phyloP scores from a whole-genome alignment of 2,113 vertebrate species.

The Collichthys lucidus region DNA sequence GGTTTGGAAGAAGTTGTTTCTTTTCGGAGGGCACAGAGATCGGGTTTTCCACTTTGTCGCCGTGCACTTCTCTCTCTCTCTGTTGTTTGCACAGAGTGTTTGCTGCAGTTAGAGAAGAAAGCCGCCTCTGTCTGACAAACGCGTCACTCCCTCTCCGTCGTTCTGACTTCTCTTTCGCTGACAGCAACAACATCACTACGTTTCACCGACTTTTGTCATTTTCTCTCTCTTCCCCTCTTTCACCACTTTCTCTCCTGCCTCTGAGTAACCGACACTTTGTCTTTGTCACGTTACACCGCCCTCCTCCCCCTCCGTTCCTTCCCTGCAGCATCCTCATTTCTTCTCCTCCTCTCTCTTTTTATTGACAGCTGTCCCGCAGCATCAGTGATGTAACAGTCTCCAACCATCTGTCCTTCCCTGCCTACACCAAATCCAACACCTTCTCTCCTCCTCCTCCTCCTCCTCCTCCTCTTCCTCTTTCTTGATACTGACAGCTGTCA shows the following conservation, averaged over 20 bases:
- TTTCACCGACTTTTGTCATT: conserved; percentile 62
- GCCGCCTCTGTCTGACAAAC: conserved; percentile 37
- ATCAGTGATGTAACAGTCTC: conserved; percentile 55
- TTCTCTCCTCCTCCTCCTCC: conserved; percentile 24
- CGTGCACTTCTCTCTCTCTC: background rate
- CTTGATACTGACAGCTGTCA: conserved; percentile 71
- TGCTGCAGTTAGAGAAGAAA: conserved; percentile 32
- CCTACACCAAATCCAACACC: conserved; percentile 24
- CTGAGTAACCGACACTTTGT: conserved; percentile 39
- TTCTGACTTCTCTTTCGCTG: conserved; percentile 27
- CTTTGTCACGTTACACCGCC: conserved; percentile 37
- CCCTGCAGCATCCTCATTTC: conserved; percentile 48
- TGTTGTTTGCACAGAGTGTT: conserved; percentile 37
- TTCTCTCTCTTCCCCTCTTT: conserved; percentile 28
- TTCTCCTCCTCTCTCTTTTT: conserved; percentile 27
- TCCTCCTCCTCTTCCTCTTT: conserved; percentile 16
- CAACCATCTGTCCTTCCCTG: conserved; percentile 45
- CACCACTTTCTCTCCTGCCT: conserved; percentile 32
- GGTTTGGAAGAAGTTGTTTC: background rate
- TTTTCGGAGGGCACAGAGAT: no score
- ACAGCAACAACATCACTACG: conserved; percentile 53
- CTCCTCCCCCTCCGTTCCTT: conserved; percentile 3
- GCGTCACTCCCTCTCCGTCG: conserved; percentile 48
- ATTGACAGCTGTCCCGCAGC: conserved; percentile 74
- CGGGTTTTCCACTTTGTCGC: background rate